Conservation (phyloP, 35 echinoderm and acorn worm genomes). For the Apostichopus parvimensis region DNA sequence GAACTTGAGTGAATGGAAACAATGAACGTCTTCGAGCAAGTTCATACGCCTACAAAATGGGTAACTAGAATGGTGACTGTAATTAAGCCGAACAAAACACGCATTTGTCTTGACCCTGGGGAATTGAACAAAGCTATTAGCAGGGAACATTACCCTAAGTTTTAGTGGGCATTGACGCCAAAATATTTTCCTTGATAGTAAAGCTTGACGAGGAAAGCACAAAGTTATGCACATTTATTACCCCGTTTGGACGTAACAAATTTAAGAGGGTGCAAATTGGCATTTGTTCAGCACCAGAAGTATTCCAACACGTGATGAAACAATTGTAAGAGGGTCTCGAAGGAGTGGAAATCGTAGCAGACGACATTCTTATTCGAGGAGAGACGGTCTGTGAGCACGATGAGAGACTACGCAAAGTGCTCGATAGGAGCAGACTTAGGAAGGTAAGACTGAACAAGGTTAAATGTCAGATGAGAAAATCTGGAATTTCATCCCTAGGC, state of each 20-base stretch:
- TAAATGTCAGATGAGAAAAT: slow-evolving; percentile 2
- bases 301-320: slow-evolving; percentile 5
- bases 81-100: slow-evolving; percentile 23
- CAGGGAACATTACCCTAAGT: slow-evolving; percentile 24
- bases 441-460: not conserved
- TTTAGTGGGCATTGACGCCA: slow-evolving; percentile 40
- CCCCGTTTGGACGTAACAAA: slow-evolving; percentile 35
- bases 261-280: slow-evolving; percentile 4
- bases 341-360: slow-evolving; percentile 10
- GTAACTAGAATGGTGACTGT: slow-evolving; percentile 32
- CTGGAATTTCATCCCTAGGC: not conserved
- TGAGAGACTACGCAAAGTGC: not conserved
- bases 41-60: slow-evolving; percentile 29
- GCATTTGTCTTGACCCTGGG: slow-evolving; percentile 14
- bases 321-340: slow-evolving; percentile 70
- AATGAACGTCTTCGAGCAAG: slow-evolving; percentile 4
- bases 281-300: slow-evolving; percentile 23
- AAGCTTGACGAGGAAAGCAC: slow-evolving; percentile 34
- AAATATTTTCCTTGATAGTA: slow-evolving; percentile 20
- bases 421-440: not conserved
- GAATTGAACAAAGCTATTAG: slow-evolving; percentile 28
- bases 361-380: slow-evolving; percentile 40
- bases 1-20: slow-evolving; percentile 18
- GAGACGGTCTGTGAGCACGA: slow-evolving; percentile 47
- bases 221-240: slow-evolving; percentile 33